Base-by-base conservation (phyloP, 1,140 invertebrate species). In the Diorhabda elongata region DNA sequence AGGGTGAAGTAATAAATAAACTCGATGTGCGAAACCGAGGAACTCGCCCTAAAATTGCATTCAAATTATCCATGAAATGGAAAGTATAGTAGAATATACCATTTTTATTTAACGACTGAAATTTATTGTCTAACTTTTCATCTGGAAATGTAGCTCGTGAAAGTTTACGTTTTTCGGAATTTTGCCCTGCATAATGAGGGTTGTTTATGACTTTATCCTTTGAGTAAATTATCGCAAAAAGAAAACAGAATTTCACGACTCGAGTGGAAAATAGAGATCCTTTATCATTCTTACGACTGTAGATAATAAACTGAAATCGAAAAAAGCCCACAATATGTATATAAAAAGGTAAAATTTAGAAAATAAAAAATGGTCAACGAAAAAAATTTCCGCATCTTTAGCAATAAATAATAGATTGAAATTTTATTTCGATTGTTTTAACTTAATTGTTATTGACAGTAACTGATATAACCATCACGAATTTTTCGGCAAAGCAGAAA, bases 11-110 rank as follows among this genome's bases (percentile, higher is more conserved):
- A 66, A 69, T 74, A 74, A 74, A 74, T 74, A 71, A 71, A 57
- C 58, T 63, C 70, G 65, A 74, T 71, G 72, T 74, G 72, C 70
- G 72, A 74, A 74, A 74, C 64, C 72, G 72, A 71, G 70, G 68
- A 74, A 71, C 63, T 71, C 63, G 66, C 42, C 64, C 68, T 64
- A 70, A 66, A 73, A 69, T 68, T 68, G 69, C 69, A 71, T 69
- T 68, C 69, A 71, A 74, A 74, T 74, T 74, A 74, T 74, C 72
- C 72, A 74, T 74, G 72, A 71, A 74, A 74, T 71, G 72, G 72
- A 70, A 71, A 71, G 71, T 74, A 70, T 69, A 70, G 72, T 71
- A 71, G 70, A 74, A 71, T 74, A 74, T 70, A 72, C 66, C 71
- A 72, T 72, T 72, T 72, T 72, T 72, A 72, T 72, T 72, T 72